Conservation (phyloP, 2,797 vertebrate species). For the Salarias fasciatus region DNA sequence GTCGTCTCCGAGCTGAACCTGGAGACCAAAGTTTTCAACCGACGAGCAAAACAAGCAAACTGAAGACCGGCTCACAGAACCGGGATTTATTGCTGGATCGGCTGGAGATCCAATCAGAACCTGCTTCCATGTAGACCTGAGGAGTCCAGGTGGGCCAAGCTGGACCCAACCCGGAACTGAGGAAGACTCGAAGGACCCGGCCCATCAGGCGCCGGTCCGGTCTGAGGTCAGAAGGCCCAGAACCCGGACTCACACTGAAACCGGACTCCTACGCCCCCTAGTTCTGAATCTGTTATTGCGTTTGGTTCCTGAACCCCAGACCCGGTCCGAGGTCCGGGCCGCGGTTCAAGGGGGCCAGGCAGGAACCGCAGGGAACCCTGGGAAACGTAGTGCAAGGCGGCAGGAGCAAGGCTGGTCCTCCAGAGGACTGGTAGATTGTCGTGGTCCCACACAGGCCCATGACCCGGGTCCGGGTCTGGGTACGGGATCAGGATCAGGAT, state of each 20-base stretch:
- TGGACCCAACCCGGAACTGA: slow-evolving; percentile 6
- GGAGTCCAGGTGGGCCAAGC: not conserved
- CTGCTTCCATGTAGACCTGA: not conserved
- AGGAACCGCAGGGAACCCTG: slow-evolving; percentile 39
- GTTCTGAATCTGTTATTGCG: slow-evolving; percentile 43
- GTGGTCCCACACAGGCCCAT: slow-evolving; percentile 8
- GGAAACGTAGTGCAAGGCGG: slow-evolving; percentile 69
- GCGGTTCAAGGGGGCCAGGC: slow-evolving; percentile 47
- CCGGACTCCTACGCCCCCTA: slow-evolving; percentile 26
- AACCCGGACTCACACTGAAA: slow-evolving; percentile 53
- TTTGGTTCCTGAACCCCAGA: not conserved
- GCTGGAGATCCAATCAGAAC: not conserved
- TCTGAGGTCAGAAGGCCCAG: not conserved
- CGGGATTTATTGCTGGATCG: too few species aligned
- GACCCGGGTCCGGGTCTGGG: slow-evolving; percentile 3
- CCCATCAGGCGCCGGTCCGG: not conserved
- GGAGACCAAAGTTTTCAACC: too few species aligned
- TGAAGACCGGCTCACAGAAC: too few species aligned
- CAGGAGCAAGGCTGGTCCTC: slow-evolving; percentile 47
- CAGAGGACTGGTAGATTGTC: slow-evolving; percentile 67
- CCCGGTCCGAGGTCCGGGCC: not conserved
- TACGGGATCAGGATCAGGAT: too few species aligned
- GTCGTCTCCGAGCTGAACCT: too few species aligned
- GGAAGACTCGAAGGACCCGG: slow-evolving; percentile 20
- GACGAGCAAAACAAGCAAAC: too few species aligned